Conservation (phyloP, 2,113 vertebrate genomes). For the Rhabdornis inornatus region DNA sequence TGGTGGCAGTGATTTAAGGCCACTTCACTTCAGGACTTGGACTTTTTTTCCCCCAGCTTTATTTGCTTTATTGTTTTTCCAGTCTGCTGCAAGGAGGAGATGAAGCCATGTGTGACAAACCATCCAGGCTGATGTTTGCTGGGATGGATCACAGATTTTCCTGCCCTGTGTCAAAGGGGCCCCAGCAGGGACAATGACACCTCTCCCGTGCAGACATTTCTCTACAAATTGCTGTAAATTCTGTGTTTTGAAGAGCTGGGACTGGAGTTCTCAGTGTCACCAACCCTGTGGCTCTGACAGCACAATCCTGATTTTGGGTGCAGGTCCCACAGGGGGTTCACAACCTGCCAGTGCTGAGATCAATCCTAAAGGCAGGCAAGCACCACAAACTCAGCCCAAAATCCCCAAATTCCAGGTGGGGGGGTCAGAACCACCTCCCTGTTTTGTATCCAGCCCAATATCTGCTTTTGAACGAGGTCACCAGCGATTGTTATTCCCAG, state of each 20-base stretch:
- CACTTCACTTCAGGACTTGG: neutral
- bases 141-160: neutral
- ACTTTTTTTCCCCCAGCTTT: neutral
- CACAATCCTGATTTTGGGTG: neutral
- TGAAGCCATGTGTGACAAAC: neutral
- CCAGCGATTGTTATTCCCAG: slow-evolving; percentile 22
- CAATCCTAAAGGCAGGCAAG: neutral
- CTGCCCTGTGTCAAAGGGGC: neutral
- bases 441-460: neutral
- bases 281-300: neutral
- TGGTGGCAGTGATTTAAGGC: neutral
- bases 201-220: neutral
- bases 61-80: neutral
- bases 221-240: neutral
- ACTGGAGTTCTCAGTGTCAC: neutral
- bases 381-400: neutral
- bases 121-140: neutral
- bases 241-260: neutral
- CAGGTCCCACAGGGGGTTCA: neutral
- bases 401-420: neutral
- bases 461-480: neutral
- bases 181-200: neutral
- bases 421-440: neutral
- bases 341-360: neutral
- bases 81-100: neutral